Conservation (phyloP, 2,113 vertebrate species). For the Thunnus thynnus region DNA sequence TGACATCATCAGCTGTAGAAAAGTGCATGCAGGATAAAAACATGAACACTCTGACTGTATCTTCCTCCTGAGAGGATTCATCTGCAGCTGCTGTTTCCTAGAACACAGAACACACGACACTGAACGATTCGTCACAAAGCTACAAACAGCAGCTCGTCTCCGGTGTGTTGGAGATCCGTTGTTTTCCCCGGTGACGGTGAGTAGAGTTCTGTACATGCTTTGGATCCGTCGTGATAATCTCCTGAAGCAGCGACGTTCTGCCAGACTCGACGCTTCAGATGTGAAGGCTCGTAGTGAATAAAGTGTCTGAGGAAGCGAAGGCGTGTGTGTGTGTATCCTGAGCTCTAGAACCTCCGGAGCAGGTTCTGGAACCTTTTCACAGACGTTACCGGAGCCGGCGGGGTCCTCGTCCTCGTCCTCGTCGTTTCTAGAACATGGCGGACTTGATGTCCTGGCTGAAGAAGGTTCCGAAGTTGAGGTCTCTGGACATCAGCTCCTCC, state of each 20-base stretch:
- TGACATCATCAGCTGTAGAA: slow-evolving; percentile 4
- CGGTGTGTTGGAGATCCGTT: too few relatives aligned
- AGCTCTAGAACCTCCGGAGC: background rate
- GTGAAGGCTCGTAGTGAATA: background rate
- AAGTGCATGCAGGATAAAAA: background rate
- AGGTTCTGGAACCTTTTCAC: background rate
- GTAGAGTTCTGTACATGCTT: too few relatives aligned
- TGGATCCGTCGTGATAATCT: too few relatives aligned
- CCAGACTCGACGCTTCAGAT: background rate
- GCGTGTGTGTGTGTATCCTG: too few relatives aligned
- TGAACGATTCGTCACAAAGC: too few relatives aligned
- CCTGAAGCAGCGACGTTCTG: background rate
- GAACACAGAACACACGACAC: too few relatives aligned
- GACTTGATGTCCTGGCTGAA: slow-evolving; percentile 74
- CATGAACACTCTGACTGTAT: background rate
- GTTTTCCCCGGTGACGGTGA: too few relatives aligned
- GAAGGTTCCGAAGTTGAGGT: slow-evolving; percentile 81
- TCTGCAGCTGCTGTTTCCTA: too few relatives aligned
- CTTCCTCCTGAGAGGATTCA: too few relatives aligned
- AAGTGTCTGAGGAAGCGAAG: background rate
- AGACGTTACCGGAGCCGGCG: background rate
- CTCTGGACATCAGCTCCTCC: slow-evolving; percentile 85
- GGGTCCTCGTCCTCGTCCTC: background rate
- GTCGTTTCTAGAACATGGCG: slow-evolving; percentile 52
- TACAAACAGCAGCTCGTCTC: too few relatives aligned